Evolutionary conservation across 2,888 invertebrate genomes (phyloP), one percentile per base, ranked within the genome.

Genomic region (Tipula helvola): DNA sequence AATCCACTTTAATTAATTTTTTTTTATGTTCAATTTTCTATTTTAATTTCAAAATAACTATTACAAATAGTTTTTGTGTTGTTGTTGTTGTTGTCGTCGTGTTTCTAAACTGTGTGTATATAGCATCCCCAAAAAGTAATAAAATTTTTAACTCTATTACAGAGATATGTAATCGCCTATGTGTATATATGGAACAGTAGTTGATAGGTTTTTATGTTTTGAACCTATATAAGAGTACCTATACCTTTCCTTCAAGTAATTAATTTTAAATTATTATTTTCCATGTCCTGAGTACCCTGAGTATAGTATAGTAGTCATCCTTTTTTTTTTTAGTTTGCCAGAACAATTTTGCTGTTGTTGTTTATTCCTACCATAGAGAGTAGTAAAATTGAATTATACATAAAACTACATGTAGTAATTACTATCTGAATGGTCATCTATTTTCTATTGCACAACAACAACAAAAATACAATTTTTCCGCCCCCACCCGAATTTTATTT

Each of bases 221-320:
- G n/a, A n/a, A n/a, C n/a, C 71, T 18, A 28, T 71, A n/a, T n/a
- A n/a, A n/a, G n/a, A 28, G 28, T 28, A n/a, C 71, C 71, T 71
- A 28, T 28, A 71, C 28, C 71, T 71, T 71, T 71, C 71, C 71
- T 71, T 28, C 28, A 71, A 28, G 71, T 71, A 71, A 71, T 71
- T 71, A 71, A 71, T 71, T 71, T 71, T 71, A 71, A 71, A 71
- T 71, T 71, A 71, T 71, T 71, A 71, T 71, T 71, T 71, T 71
- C 4, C 28, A 71, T 71, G 71, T 71, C 18, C 71, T 71, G 71
- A 71, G 10, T 71, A 71, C 28, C 28, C 28, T 71, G 10, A 28
- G 12, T 28, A 28, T 71, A 71, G 10, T 3, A 28, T 28, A 28
- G 71, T 52, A 52, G 16, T 2, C 39, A 39, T 52, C 52, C 16